phyloP scores from a whole-genome alignment of 2,797 vertebrate species.

The Xiphorhynchus erythropygius region DNA sequence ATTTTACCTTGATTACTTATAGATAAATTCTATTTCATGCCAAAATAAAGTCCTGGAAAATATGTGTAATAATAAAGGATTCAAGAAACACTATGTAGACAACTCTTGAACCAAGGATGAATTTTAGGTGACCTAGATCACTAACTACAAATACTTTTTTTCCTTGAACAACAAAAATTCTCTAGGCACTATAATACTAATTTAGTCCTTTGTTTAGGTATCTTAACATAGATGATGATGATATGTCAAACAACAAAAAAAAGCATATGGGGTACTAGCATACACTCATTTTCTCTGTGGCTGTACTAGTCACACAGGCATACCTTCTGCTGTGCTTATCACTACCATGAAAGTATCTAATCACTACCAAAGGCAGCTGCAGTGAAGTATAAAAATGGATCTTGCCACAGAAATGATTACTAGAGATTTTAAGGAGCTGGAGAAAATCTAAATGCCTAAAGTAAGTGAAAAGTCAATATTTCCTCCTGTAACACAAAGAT shows the following conservation, averaged over 20 bases:
- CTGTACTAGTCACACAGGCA: not conserved
- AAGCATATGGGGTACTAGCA: fast-evolving
- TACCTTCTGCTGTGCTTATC: not conserved
- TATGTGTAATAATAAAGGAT: not conserved
- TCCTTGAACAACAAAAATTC: not conserved
- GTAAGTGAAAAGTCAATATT: not conserved
- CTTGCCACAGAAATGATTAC: not conserved
- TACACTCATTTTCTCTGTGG: not conserved
- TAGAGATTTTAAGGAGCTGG: not conserved
- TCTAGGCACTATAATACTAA: not conserved
- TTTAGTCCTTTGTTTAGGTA: not conserved
- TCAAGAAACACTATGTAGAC: not conserved
- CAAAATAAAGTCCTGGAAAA: not conserved
- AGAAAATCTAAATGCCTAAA: not conserved
- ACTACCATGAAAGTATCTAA: not conserved
- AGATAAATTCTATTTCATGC: not conserved
- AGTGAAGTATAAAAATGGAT: not conserved
- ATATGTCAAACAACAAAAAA: not conserved
- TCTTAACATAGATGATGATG: not conserved
- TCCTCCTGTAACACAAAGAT: not conserved
- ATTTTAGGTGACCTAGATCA: not conserved
- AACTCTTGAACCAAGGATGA: not conserved
- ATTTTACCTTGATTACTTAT: not conserved
- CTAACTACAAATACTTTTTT: not conserved
- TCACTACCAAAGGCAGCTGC: not conserved